phyloP scores from a whole-genome alignment of 2,888 invertebrate genomes.

The Synergus itoensis region DNA sequence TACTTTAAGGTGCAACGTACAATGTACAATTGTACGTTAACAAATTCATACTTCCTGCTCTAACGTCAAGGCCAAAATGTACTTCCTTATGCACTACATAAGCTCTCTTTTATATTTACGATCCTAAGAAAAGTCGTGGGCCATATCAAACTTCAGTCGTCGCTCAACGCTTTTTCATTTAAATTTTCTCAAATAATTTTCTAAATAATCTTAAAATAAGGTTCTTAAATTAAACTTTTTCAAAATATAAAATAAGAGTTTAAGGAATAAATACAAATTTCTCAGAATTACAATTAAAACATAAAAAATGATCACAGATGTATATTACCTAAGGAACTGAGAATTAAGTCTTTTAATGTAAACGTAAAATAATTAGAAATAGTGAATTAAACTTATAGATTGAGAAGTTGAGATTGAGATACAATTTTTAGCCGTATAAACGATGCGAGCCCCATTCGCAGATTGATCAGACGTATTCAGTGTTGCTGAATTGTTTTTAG shows the following conservation, averaged over 20 bases:
- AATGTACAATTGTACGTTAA: constrained; percentile 13
- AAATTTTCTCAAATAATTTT: background rate
- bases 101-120: constrained; percentile 16
- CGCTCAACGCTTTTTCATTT: background rate
- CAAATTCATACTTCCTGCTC: background rate
- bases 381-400: background rate
- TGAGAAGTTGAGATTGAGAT: background rate
- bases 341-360: background rate
- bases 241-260: background rate
- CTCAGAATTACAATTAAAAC: background rate
- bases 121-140: background rate
- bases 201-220: background rate
- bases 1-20: constrained; percentile 9
- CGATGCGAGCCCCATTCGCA: constrained; percentile 20
- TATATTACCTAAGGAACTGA: background rate
- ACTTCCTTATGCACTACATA: background rate
- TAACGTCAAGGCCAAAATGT: background rate
- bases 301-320: background rate
- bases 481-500: constrained; percentile 20
- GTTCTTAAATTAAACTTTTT: background rate
- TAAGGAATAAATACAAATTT: background rate
- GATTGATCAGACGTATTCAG: constrained; percentile 22
- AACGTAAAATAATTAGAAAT: background rate
- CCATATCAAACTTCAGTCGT: background rate
- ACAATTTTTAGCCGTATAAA: background rate